These are phyloP conservation scores for Mugil cephalus DNA, from an alignment of 2,113 vertebrate genomes.

Conservation along the genomic window DNA sequence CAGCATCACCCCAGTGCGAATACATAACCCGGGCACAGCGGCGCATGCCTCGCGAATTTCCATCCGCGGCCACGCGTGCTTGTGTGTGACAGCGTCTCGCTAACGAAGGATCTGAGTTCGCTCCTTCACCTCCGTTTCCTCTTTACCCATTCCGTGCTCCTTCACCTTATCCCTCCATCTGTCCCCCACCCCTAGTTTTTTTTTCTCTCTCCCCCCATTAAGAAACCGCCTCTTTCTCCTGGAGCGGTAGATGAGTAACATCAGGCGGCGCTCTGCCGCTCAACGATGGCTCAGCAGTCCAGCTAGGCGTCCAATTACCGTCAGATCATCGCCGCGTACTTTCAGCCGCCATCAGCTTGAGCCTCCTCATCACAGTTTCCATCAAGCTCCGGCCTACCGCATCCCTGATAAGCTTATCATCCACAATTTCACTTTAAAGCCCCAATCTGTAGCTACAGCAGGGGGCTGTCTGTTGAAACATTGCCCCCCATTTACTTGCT, in stretches of 20 bases:
- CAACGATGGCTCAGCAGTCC: slow-evolving; percentile 52
- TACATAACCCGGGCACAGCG: slow-evolving; percentile 5
- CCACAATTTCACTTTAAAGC: slow-evolving; percentile 33
- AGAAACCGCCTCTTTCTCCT: slow-evolving; percentile 41
- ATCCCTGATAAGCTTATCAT: slow-evolving; percentile 42
- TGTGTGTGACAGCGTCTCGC: slow-evolving; percentile 7
- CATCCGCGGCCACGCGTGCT: background rate
- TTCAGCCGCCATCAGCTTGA: slow-evolving; percentile 43
- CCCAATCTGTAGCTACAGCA: slow-evolving; percentile 21
- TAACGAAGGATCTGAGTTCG: slow-evolving; percentile 41
- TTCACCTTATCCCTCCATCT: slow-evolving; percentile 62
- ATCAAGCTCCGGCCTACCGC: slow-evolving; percentile 40
- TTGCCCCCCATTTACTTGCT: background rate
- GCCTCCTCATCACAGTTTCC: slow-evolving; percentile 43
- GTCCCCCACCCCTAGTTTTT: too few species aligned
- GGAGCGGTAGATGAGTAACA: slow-evolving; percentile 47
- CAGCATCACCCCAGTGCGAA: slow-evolving; percentile 4
- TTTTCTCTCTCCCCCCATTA: slow-evolving; percentile 53
- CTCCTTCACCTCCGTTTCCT: slow-evolving; percentile 19
- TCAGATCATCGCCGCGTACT: slow-evolving; percentile 54
- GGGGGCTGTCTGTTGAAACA: background rate
- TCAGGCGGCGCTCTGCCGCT: slow-evolving; percentile 25
- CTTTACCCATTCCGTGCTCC: slow-evolving; percentile 27
- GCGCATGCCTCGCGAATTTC: background rate
- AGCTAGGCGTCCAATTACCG: slow-evolving; percentile 66